Percentiles rank a stretch among this genome's conserved stretches.
Conservation (phyloP, 2,113 vertebrate species). For the Alouatta palliata region DNA sequence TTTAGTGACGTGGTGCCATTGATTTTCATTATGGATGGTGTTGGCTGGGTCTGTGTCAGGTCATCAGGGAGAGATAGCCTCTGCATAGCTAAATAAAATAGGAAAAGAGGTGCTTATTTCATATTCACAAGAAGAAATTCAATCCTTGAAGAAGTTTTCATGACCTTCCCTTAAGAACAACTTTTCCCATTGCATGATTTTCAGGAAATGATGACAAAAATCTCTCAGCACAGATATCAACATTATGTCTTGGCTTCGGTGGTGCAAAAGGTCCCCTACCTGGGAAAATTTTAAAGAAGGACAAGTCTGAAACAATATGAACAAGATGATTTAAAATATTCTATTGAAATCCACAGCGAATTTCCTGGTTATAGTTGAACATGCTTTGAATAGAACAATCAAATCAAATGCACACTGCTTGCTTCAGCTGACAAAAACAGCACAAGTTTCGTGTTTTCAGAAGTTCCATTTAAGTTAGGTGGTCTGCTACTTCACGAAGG, state of each 20-base stretch:
- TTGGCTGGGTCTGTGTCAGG: conserved; percentile 85
- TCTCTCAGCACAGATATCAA: background rate
- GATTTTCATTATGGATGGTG: conserved; percentile 92
- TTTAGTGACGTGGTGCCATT: conserved; percentile 90
- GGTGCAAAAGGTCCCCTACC: background rate
- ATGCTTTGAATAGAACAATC: conserved; percentile 29
- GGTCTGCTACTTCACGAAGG: background rate
- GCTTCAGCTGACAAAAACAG: background rate
- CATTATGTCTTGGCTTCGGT: background rate
- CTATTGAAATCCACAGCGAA: background rate
- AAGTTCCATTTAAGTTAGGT: background rate
- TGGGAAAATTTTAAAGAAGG: background rate
- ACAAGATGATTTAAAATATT: conserved; percentile 9
- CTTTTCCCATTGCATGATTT: conserved; percentile 50
- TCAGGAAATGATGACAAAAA: conserved; percentile 58
- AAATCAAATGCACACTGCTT: conserved; percentile 7
- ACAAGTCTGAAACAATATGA: conserved; percentile 2
- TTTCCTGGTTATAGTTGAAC: conserved; percentile 25
- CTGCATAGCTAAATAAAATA: conserved; percentile 88
- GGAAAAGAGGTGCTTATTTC: conserved; percentile 72
- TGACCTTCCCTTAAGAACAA: conserved; percentile 79
- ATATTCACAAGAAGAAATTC: conserved; percentile 76
- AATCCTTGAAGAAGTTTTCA: conserved; percentile 77
- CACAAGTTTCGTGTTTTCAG: background rate
- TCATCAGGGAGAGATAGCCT: conserved; percentile 85